phyloP scores from a whole-genome alignment of 2,797 vertebrate species.

The Bufotes viridis region DNA sequence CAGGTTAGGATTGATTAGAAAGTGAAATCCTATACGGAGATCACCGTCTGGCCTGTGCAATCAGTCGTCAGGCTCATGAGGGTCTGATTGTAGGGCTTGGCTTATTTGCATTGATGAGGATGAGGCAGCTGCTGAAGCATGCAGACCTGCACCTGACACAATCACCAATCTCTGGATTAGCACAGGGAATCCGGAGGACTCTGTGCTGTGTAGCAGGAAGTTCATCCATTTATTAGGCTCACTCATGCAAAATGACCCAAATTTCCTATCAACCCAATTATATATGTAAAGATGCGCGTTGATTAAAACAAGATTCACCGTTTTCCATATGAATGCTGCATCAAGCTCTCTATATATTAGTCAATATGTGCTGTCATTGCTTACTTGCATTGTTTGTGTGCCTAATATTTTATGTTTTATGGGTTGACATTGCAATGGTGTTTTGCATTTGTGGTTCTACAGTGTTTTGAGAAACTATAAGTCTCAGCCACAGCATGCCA shows the following conservation, averaged over 20 bases:
- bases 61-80: constrained; percentile 74
- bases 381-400: neutral
- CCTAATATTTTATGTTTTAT: neutral
- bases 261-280: constrained; percentile 77
- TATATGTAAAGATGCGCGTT: constrained; percentile 73
- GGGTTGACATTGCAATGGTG: neutral
- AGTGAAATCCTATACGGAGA: constrained; percentile 72
- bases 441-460: neutral
- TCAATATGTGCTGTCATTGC: neutral
- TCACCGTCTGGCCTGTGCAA: constrained; percentile 75
- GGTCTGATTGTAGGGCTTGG: constrained; percentile 79
- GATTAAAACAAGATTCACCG: constrained; percentile 70
- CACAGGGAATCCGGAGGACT: constrained; percentile 71
- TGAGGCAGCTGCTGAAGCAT: constrained; percentile 78
- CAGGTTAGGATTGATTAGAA: constrained; percentile 78
- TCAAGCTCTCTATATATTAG: neutral
- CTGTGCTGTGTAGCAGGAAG: constrained; percentile 65
- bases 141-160: constrained; percentile 77
- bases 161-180: constrained; percentile 74
- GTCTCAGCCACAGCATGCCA: neutral
- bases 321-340: constrained; percentile 68
- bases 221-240: constrained; percentile 70
- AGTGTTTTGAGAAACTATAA: neutral
- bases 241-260: constrained; percentile 82
- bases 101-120: constrained; percentile 90